Percentiles rank a stretch among this genome's conserved stretches.
These are phyloP conservation scores for Oriolus oriolus DNA, from an alignment of 2,113 vertebrate genomes.

Conservation along the genomic window DNA sequence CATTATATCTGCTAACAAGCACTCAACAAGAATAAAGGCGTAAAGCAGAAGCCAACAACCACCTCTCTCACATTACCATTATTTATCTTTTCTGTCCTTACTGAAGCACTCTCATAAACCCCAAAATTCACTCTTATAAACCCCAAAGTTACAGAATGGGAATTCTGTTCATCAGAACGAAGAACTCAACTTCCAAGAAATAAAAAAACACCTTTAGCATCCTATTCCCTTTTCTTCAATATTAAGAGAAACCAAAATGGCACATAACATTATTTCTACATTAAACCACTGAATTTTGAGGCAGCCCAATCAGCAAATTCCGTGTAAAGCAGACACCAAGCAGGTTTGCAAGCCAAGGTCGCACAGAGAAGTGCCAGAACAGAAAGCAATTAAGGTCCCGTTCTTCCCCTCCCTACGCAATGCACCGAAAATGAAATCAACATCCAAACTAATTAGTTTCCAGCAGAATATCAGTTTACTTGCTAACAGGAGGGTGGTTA, in stretches of 20 bases:
- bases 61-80: background rate
- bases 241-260: background rate
- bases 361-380: background rate
- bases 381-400: slow-evolving; percentile 18
- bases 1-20: background rate
- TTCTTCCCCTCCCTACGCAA: slow-evolving; percentile 31
- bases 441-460: slow-evolving; percentile 42
- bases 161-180: background rate
- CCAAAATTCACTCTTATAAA: background rate
- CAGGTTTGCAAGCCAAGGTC: background rate
- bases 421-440: slow-evolving; percentile 35
- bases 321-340: background rate
- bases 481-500: background rate
- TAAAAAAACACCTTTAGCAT: background rate
- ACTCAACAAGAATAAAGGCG: background rate
- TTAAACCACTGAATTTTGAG: background rate
- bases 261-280: background rate
- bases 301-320: background rate
- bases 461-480: slow-evolving; percentile 51
- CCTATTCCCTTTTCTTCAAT: background rate
- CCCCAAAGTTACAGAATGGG: background rate
- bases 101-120: background rate
- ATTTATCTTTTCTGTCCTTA: background rate
- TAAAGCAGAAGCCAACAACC: background rate
- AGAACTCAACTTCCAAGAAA: background rate